phyloP scores from a whole-genome alignment of 2,113 vertebrate genomes.

The Cephalopholis sonnerati region DNA sequence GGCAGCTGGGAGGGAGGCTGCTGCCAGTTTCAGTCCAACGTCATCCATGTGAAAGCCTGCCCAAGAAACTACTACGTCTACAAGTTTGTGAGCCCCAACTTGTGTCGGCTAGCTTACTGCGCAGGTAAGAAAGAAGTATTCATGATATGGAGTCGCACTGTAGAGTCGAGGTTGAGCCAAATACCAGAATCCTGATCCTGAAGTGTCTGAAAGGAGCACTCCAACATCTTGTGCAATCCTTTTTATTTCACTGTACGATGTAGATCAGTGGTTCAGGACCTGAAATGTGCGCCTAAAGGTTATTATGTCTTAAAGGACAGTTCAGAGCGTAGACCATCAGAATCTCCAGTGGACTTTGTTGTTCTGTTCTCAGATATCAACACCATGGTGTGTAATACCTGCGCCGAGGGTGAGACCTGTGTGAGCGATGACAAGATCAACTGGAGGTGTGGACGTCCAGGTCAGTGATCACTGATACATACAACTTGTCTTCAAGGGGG shows the following conservation, averaged over 20 bases:
- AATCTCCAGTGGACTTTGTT: background rate
- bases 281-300: background rate
- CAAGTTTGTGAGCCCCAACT: background rate
- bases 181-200: too few relatives aligned
- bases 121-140: background rate
- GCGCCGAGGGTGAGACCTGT: background rate
- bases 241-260: too few relatives aligned
- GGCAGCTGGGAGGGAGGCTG: constrained; percentile 1
- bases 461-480: background rate
- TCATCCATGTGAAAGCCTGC: background rate
- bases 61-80: background rate
- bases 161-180: background rate
- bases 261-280: too few relatives aligned
- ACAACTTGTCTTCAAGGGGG: too few relatives aligned
- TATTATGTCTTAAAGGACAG: background rate
- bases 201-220: too few relatives aligned
- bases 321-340: background rate
- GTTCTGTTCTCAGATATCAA: constrained; percentile 2
- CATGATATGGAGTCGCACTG: background rate
- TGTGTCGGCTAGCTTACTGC: background rate
- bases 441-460: constrained; percentile 2
- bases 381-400: background rate
- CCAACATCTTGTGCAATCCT: too few relatives aligned
- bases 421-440: background rate
- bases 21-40: background rate